Percentiles rank a stretch among this genome's conserved stretches.
phyloP scores from a whole-genome alignment of 2,797 vertebrate genomes.

The Bryconaethiops microstoma region DNA sequence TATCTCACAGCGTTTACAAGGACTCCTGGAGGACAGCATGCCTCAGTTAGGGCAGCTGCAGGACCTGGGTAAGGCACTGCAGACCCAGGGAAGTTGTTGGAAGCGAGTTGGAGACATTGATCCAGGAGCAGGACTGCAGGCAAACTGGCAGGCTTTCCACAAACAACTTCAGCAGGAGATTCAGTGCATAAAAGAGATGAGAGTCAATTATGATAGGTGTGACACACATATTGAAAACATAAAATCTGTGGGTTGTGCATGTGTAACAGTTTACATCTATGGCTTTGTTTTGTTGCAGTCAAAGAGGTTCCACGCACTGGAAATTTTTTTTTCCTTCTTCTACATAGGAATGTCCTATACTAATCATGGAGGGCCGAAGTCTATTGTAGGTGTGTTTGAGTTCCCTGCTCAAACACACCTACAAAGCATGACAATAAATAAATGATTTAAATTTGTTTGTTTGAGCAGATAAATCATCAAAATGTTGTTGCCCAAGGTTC shows the following conservation, averaged over 20 bases:
- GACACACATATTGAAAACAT: conserved; percentile 50
- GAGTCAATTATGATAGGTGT: conserved; percentile 76
- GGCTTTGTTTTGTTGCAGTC: not conserved
- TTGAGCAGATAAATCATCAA: not conserved
- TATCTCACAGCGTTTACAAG: conserved; percentile 77
- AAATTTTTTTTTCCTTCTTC: not conserved
- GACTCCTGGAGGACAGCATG: conserved; percentile 78
- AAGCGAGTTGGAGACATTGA: conserved; percentile 64
- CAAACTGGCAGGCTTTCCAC: conserved; percentile 80
- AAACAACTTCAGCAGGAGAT: conserved; percentile 80
- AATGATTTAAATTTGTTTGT: not conserved
- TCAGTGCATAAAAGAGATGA: conserved; percentile 73
- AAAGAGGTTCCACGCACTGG: not conserved
- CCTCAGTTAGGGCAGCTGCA: conserved; percentile 77
- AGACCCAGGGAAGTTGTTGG: conserved; percentile 49
- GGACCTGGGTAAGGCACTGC: conserved; percentile 75
- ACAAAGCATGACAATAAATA: not conserved
- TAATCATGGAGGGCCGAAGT: not conserved
- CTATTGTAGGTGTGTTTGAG: no score
- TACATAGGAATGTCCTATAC: not conserved
- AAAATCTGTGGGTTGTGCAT: not conserved
- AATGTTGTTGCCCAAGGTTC: not conserved
- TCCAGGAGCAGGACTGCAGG: conserved; percentile 78
- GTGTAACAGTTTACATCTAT: not conserved
- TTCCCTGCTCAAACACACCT: not conserved